Evolutionary conservation across 1,140 invertebrate genomes (phyloP), one percentile per base, ranked within the genome.

Genomic region (Rhysida immarginata): DNA sequence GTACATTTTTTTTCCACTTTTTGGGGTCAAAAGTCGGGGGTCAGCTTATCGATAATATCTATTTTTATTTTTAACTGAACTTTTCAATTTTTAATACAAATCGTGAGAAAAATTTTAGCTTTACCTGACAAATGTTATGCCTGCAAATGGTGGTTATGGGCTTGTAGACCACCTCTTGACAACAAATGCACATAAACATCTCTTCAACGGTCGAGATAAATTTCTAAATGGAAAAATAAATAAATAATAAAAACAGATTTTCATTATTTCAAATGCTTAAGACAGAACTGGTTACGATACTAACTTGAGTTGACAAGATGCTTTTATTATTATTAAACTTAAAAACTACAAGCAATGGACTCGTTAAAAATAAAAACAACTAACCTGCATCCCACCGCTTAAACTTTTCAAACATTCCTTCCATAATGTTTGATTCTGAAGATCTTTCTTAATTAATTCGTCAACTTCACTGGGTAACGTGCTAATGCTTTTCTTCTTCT

Each of bases 91-190:
- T n/a, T n/a, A n/a, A n/a, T n/a, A n/a, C n/a, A n/a, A n/a, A n/a
- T n/a, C n/a, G n/a, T n/a, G n/a, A n/a, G n/a, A n/a, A n/a, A n/a
- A n/a, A n/a, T n/a, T n/a, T n/a, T n/a, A n/a, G n/a, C n/a, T 72
- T 72, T 69, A 83, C 81, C 63, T 72, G 70, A 65, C 87, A 91
- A 56, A 88, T 78, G 64, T 85, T 90, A 64, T 91, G 87, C 44
- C 68, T 65, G 61, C 87, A 90, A 2, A 74, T 68, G 2, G 82
- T 84, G 0, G 86, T 88, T 1, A 89, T 71, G 0, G 86, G 86
- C 58, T 79, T 74, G 53, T 71, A 79, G 0, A 83, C 78, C 2
- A 90, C 59, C 49, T 85, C 83, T 66, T 86, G 82, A 65, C 87
- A 91, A 60, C 85, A 87, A 41, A 84, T 81, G 65, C 87, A 91